Conservation (phyloP, 2,113 vertebrate genomes). For the Melanocharis versteri region DNA sequence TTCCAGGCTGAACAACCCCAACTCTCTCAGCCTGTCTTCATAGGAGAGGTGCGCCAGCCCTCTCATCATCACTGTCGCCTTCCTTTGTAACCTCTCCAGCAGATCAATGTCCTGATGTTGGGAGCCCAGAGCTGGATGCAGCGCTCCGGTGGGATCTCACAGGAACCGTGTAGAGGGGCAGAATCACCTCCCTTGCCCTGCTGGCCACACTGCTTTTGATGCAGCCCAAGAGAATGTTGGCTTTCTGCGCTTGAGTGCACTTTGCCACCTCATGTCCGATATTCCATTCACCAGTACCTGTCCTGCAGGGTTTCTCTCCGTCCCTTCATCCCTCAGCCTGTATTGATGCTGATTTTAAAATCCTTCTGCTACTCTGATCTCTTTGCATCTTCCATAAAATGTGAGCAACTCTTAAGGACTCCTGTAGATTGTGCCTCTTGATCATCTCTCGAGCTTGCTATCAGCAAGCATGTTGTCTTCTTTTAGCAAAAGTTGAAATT, state of each 20-base stretch:
- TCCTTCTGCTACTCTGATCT: background rate
- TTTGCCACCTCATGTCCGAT: background rate
- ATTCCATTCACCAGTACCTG: background rate
- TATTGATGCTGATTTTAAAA: background rate
- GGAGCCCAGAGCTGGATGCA: background rate
- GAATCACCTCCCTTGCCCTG: background rate
- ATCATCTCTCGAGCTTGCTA: background rate
- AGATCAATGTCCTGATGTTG: fast-evolving
- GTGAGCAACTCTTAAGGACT: background rate
- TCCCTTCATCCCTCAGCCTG: background rate
- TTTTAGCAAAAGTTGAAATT: background rate
- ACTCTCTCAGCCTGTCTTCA: background rate
- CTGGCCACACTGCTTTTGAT: background rate
- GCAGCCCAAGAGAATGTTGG: background rate
- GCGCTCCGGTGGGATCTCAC: background rate
- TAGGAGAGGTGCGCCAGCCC: background rate
- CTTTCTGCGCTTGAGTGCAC: background rate
- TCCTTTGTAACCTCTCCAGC: background rate
- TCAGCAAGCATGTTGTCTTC: background rate
- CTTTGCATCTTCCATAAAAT: background rate
- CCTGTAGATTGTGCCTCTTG: background rate
- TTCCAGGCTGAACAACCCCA: background rate
- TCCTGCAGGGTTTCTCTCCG: background rate
- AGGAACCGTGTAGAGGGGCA: background rate
- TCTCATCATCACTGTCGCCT: background rate